Evolutionary conservation across 2,113 vertebrate genomes (phyloP), one percentile per base, ranked within the genome.

Genomic region (Nerophis lumbriciformis): DNA sequence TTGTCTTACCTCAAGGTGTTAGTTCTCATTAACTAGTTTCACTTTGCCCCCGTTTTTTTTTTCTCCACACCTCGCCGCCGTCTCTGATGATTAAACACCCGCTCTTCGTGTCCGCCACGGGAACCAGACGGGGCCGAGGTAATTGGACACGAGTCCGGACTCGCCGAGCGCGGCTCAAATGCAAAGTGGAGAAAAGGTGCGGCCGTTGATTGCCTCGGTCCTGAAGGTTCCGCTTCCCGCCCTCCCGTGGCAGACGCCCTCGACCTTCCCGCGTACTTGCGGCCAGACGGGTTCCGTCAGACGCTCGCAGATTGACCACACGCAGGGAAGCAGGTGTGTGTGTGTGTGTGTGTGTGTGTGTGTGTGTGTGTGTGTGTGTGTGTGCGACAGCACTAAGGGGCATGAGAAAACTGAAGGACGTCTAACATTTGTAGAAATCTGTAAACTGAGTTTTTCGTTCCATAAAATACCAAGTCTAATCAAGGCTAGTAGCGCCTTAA

Each of bases 221-320:
- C 53, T 54, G 8, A 15, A 37, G 35, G 7, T 54, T 56, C 36
- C 5, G 37, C 53, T 56, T 10, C 37, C 37, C 28, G 28, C 28
- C 28, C 28, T 15, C 53, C 37, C 2, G 15, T 56, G 36, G 15
- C 80, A 83, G 67, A 68, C 63, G 56, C 72, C 61, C 56, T 65
- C 52, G 47, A 58, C 70, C 73, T 64, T 73, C 39, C 37, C 37
- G 48, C 56, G 49, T 82, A 85, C 83, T 83, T 85, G 79, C 71
- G 83, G 86, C 77, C 68, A 77, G 69, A 75, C 70, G 69, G 71
- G 57, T 68, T 53, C 79, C 78, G 82, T 85, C 83, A 85, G 77
- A 74, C 61, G 56, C 78, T 80, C 63, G n/a, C 72, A 79, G 81
- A 85, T 78, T 70, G 84, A 86, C 82, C 81, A 85, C 74, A 77